A percentile compares a stretch with the other conserved stretches of the same genome.
phyloP scores from a whole-genome alignment of 1,140 invertebrate species.

The Teleopsis dalmanni region DNA sequence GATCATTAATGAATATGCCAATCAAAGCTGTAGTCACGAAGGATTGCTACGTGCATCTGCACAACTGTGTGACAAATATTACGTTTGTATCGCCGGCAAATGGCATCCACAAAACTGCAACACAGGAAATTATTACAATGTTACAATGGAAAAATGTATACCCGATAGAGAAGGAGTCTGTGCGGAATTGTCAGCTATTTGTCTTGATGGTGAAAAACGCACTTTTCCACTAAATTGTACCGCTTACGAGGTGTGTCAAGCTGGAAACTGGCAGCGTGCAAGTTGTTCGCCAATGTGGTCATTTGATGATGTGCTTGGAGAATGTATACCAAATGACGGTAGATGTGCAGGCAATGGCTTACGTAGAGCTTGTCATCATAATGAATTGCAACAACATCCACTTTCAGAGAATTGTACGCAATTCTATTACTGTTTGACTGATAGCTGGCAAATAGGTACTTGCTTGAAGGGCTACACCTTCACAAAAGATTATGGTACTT shows the following conservation, averaged over 20 bases:
- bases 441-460: conserved; percentile 26
- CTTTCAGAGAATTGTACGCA: conserved; percentile 20
- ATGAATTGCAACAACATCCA: conserved; percentile 15
- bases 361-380: conserved; percentile 18
- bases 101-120: conserved; percentile 10
- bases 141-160: not conserved
- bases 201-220: conserved; percentile 12
- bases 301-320: conserved; percentile 22
- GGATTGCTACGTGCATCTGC: conserved; percentile 2
- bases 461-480: conserved; percentile 27
- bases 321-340: conserved; percentile 23
- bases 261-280: conserved; percentile 15
- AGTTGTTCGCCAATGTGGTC: conserved; percentile 17
- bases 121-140: conserved; percentile 9
- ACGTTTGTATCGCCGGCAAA: not conserved
- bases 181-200: not conserved
- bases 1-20: not conserved
- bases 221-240: conserved; percentile 24
- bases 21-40: not conserved
- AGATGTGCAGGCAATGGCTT: conserved; percentile 27
- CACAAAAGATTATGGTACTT: not conserved
- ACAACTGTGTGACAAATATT: conserved; percentile 7
- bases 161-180: conserved; percentile 3
- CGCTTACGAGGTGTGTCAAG: conserved; percentile 20
- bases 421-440: conserved; percentile 23